These are phyloP conservation scores for Paracanthobrama guichenoti DNA, from an alignment of 2,113 vertebrate genomes.

Conservation along the genomic window DNA sequence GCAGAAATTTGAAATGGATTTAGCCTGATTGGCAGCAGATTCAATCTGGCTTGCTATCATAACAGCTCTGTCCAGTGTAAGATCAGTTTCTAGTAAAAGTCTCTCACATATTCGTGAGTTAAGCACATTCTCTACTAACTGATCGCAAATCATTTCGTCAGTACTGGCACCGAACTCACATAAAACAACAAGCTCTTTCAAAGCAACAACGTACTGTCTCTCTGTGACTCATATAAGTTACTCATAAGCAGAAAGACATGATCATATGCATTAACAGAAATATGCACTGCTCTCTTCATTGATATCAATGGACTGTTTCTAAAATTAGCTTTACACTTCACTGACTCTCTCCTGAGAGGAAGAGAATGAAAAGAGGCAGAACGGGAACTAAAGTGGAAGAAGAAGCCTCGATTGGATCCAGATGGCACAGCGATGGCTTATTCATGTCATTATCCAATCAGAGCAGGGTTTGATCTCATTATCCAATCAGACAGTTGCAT, in stretches of 20 bases:
- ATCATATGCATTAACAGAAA: slow-evolving; percentile 22
- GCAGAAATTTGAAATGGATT: no score
- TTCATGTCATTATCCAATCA: slow-evolving; percentile 57
- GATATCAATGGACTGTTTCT: slow-evolving; percentile 48
- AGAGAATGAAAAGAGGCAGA: slow-evolving; percentile 9
- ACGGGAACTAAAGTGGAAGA: slow-evolving; percentile 39
- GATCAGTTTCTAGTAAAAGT: no score
- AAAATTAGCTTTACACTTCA: slow-evolving; percentile 52
- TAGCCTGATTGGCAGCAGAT: no score
- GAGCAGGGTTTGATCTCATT: slow-evolving; percentile 60
- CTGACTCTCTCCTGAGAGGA: slow-evolving; percentile 54
- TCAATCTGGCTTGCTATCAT: no score
- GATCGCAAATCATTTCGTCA: no score
- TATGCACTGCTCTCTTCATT: slow-evolving; percentile 45
- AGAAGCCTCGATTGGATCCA: slow-evolving; percentile 69
- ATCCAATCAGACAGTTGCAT: slow-evolving; percentile 68
- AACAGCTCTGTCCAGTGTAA: no score
- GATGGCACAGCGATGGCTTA: slow-evolving; percentile 69
- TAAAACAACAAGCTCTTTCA: no score
- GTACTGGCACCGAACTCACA: no score
- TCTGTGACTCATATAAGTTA: background rate
- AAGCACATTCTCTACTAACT: no score
- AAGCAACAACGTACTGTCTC: background rate
- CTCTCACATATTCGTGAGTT: no score
- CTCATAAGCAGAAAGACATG: slow-evolving; percentile 14